A percentile compares a stretch with the other conserved stretches of the same genome.
phyloP scores from a whole-genome alignment of 2,888 invertebrate genomes.

The Parnassius glacialis region DNA sequence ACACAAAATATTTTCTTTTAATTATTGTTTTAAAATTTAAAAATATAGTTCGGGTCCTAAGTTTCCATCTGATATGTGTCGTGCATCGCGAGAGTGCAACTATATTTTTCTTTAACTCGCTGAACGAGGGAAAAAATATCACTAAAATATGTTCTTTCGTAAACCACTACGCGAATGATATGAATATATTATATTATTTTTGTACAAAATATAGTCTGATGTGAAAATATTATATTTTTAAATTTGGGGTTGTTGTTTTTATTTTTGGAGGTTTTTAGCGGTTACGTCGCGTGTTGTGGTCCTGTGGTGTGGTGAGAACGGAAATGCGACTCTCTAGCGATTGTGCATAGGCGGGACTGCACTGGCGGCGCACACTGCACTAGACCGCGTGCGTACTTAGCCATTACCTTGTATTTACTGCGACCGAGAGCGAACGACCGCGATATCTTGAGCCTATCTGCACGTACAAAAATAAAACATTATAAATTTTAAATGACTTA shows the following conservation, averaged over 20 bases:
- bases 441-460: constrained; percentile 59
- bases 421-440: constrained; percentile 52
- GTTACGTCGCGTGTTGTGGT: constrained; percentile 72
- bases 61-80: constrained; percentile 77
- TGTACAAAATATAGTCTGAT: constrained; percentile 70
- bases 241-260: constrained; percentile 48
- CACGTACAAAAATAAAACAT: constrained; percentile 29
- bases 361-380: constrained; percentile 78
- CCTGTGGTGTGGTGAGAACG: constrained; percentile 60
- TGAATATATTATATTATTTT: constrained; percentile 64
- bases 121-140: constrained; percentile 51
- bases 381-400: constrained; percentile 80
- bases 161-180: constrained; percentile 64
- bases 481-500: neutral
- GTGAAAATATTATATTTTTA: constrained; percentile 56
- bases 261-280: constrained; percentile 67
- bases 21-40: constrained; percentile 49
- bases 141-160: constrained; percentile 54
- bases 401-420: constrained; percentile 82
- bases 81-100: constrained; percentile 50
- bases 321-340: constrained; percentile 75
- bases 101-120: constrained; percentile 31
- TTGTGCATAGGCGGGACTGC: constrained; percentile 81
- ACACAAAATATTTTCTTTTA: constrained; percentile 62
- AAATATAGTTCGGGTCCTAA: constrained; percentile 76